Conservation (phyloP, 1,140 invertebrate species). For the Macrostomum lignano region DNA sequence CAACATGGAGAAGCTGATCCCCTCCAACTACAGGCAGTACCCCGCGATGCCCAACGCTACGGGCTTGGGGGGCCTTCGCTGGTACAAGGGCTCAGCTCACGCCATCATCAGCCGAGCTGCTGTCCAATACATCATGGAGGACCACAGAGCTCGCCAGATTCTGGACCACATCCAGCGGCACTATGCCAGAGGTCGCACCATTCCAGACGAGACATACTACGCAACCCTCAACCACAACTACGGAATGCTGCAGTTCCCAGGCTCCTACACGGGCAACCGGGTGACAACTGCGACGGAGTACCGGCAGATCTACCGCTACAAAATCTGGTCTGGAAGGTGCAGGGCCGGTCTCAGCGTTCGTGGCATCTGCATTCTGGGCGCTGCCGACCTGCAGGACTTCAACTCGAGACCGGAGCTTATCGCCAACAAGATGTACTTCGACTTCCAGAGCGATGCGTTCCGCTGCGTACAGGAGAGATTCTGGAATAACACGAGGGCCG, state of each 20-base stretch:
- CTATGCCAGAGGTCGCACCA: background rate
- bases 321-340: conserved; percentile 4
- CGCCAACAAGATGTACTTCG: conserved; percentile 19
- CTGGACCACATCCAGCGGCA: conserved; percentile 4
- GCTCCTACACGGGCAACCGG: conserved; percentile 5
- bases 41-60: background rate
- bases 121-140: conserved; percentile 7
- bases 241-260: conserved; percentile 7
- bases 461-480: conserved; percentile 21
- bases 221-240: conserved; percentile 9
- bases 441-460: conserved; percentile 11
- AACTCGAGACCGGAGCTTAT: conserved; percentile 11
- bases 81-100: conserved; percentile 7
- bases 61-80: background rate
- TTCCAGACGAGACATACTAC: conserved; percentile 10
- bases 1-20: conserved; percentile 9
- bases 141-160: background rate
- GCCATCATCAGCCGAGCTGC: conserved; percentile 3
- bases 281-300: background rate
- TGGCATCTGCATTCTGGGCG: conserved; percentile 13
- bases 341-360: conserved; percentile 6
- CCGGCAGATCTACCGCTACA: conserved; percentile 2
- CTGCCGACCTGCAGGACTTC: conserved; percentile 12
- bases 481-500: too few species aligned
- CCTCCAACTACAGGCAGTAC: background rate